These are phyloP conservation scores for Pipa parva DNA, from an alignment of 2,113 vertebrate species.

Conservation along the genomic window DNA sequence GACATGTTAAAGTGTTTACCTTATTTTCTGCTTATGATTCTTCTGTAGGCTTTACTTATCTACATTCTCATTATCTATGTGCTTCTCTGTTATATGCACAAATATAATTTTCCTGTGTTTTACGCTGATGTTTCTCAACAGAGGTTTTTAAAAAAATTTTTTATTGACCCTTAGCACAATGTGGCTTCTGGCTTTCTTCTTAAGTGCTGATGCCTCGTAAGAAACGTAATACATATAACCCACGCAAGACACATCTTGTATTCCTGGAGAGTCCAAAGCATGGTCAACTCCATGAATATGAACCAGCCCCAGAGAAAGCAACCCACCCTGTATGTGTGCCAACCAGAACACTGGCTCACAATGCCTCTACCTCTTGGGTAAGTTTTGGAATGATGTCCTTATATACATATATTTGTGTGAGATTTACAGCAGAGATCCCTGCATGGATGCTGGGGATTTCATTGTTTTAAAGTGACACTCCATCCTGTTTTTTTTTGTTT, in stretches of 20 bases:
- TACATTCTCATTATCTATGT: too few relatives aligned
- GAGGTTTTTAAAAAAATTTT: too few relatives aligned
- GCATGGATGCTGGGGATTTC: not conserved
- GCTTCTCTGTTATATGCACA: constrained; percentile 3
- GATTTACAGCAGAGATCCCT: too few relatives aligned
- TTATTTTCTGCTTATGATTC: too few relatives aligned
- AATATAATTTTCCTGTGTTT: not conserved
- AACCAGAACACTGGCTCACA: constrained; percentile 53
- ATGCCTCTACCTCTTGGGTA: constrained; percentile 58
- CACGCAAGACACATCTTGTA: constrained; percentile 64
- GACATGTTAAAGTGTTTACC: too few relatives aligned
- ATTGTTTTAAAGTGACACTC: not conserved
- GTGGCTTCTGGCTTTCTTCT: constrained; percentile 48
- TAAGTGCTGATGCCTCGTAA: constrained; percentile 76
- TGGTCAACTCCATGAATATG: constrained; percentile 60
- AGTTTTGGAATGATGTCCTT: constrained; percentile 21
- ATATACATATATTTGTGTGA: not conserved
- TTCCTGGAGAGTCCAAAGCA: constrained; percentile 72
- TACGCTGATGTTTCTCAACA: too few relatives aligned
- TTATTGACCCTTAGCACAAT: constrained; percentile 49
- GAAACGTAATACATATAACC: constrained; percentile 52
- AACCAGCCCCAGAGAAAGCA: constrained; percentile 47
- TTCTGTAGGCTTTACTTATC: too few relatives aligned
- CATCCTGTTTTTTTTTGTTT: not conserved
- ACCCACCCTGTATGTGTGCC: constrained; percentile 65